Evolutionary conservation across 2,888 invertebrate genomes (phyloP).

Genomic region (Gisinianus flammeolus): DNA sequence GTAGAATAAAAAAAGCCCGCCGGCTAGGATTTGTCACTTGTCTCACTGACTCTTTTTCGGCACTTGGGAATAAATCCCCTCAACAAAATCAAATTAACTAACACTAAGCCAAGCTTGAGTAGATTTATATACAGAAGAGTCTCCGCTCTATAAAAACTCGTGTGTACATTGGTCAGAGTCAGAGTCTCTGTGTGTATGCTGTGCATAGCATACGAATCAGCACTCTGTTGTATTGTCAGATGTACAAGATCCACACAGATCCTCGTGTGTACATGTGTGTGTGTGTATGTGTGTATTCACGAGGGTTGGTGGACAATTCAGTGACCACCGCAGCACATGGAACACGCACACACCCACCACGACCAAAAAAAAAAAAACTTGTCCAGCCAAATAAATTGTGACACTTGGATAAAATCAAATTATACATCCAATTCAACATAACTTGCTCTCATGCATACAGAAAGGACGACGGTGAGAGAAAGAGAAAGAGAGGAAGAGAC

Average conservation of each 20-base stretch:
- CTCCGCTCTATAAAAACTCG: background rate
- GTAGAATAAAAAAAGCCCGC: background rate
- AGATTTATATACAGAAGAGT: background rate
- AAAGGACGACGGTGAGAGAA: background rate
- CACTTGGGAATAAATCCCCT: background rate
- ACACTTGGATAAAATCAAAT: slow-evolving; percentile 38
- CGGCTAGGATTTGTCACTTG: background rate
- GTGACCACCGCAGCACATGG: background rate
- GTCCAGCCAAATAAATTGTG: slow-evolving; percentile 37
- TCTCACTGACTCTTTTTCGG: background rate
- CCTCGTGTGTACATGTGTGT: background rate
- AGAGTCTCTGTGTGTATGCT: background rate
- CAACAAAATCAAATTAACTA: background rate
- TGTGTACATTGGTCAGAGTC: too few species aligned
- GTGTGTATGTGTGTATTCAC: background rate
- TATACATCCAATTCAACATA: slow-evolving; percentile 5
- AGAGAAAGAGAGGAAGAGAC: background rate
- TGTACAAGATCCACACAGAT: background rate
- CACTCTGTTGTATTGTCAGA: background rate
- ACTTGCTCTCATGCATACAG: background rate
- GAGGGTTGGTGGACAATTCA: background rate
- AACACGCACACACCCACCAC: background rate
- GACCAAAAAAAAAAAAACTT: background rate
- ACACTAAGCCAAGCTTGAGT: background rate
- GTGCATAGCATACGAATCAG: background rate